These are phyloP conservation scores for Macrosteles quadrilineatus DNA, from an alignment of 1,140 invertebrate species.

Conservation along the genomic window DNA sequence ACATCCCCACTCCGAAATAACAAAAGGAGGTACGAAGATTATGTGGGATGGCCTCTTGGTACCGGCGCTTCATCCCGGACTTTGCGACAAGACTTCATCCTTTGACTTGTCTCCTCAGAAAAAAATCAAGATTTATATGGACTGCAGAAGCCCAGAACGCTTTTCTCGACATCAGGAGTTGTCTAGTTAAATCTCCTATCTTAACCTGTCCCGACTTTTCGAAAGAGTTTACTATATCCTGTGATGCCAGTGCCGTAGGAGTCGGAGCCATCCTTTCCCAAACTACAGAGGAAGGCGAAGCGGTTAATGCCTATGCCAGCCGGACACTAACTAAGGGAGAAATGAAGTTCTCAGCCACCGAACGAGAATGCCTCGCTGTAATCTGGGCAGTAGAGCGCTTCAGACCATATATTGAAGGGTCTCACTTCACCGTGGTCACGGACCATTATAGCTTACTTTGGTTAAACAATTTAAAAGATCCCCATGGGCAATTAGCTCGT, in stretches of 20 bases:
- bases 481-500: too few relatives aligned
- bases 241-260: not conserved
- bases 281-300: not conserved
- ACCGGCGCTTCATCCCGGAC: not conserved
- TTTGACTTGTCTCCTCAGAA: not conserved
- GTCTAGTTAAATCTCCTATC: not conserved
- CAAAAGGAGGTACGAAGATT: not conserved
- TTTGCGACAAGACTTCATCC: not conserved
- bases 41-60: not conserved
- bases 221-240: not conserved
- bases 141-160: not conserved
- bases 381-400: not conserved
- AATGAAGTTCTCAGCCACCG: not conserved
- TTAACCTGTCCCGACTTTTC: not conserved
- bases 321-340: not conserved
- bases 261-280: not conserved
- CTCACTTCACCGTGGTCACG: not conserved
- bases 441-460: not conserved
- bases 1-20: not conserved
- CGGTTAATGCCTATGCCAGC: not conserved
- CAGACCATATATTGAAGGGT: not conserved
- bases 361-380: not conserved
- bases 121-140: not conserved
- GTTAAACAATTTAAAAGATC: too few relatives aligned
- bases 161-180: not conserved